Evolutionary conservation across 2,888 invertebrate species (phyloP), one percentile per base, ranked within the genome.

Genomic region (Augochlorella aurata): DNA sequence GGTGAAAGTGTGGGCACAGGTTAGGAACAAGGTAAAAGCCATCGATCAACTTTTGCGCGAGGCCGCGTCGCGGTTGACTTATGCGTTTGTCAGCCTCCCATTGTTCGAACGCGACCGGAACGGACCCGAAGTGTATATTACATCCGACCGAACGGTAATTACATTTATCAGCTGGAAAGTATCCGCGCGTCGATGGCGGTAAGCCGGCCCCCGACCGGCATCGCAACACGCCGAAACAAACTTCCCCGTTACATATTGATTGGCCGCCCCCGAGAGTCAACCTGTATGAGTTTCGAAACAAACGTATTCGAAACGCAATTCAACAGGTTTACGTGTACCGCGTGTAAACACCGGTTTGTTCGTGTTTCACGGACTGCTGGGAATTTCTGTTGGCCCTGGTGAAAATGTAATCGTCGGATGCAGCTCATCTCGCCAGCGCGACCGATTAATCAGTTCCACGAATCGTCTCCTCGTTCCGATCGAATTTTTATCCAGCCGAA

Each of bases 301-400:
- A 88, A 88, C 88, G 88, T 88, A 88, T 87, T 84, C 87, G 81
- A 87, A 87, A 84, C 83, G 85, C 83, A 73, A 88, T 88, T 88
- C 88, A 88, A 88, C 88, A 88, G 88, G 88, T 88, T 82, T 83
- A 85, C 83, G 84, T 87, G 88, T 87, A 74, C 79, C 82, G 75
- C 77, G 83, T 77, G 87, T 80, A 88, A 88, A 88, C 84, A 87
- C 79, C 66, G 82, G 86, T 88, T 87, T 85, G 84, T 88, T 83
- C 84, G 74, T 82, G 83, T 85, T 86, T 82, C 83, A 74, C 74
- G 44, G 79, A 73, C 84, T 80, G 79, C 78, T 80, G 61, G 75
- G 50, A 79, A 79, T 77, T 86, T 74, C 63, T 67, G 75, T 75
- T 69, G 77, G 69, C 67, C 68, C 66, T 61, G 79, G 77, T 84